These are phyloP conservation scores for Kryphioiulus occultus DNA, from an alignment of 2,888 invertebrate genomes.

Conservation along the genomic window DNA sequence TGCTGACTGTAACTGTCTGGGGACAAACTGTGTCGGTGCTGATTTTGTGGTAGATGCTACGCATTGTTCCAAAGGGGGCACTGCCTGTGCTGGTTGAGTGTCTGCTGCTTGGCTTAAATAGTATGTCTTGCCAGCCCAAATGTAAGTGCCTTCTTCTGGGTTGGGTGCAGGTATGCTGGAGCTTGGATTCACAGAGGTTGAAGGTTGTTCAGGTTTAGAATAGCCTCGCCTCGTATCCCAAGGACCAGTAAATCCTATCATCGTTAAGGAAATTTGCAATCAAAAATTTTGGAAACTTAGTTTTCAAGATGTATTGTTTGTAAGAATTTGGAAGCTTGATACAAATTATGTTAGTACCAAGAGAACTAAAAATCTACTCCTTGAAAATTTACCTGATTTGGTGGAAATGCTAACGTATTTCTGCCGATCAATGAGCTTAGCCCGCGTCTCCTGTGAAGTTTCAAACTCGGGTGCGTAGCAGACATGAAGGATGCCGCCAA, in stretches of 20 bases:
- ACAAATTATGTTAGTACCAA: not conserved
- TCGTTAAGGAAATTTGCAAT: not conserved
- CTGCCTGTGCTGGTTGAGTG: not conserved
- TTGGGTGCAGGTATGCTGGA: not conserved
- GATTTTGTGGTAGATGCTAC: not conserved
- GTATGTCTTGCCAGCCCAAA: conserved; percentile 54
- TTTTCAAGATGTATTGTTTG: not conserved
- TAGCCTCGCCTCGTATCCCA: conserved; percentile 20
- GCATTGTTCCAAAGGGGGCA: not conserved
- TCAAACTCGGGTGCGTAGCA: conserved; percentile 90
- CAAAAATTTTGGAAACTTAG: not conserved
- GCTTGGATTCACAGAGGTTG: not conserved
- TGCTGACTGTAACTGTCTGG: not conserved
- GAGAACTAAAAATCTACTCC: not conserved
- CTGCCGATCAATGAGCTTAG: conserved; percentile 74
- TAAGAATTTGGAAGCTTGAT: not conserved
- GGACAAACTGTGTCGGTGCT: not conserved
- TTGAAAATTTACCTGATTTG: conserved; percentile 21
- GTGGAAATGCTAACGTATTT: not conserved
- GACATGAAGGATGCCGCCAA: conserved; percentile 83
- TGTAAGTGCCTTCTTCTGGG: conserved; percentile 48
- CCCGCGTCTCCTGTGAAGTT: conserved; percentile 73
- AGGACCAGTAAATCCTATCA: conserved; percentile 21
- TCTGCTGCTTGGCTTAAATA: conserved; percentile 66
- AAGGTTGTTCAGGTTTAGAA: not conserved